Conservation (phyloP, 2,888 invertebrate genomes). For the Drosophila tripunctata region DNA sequence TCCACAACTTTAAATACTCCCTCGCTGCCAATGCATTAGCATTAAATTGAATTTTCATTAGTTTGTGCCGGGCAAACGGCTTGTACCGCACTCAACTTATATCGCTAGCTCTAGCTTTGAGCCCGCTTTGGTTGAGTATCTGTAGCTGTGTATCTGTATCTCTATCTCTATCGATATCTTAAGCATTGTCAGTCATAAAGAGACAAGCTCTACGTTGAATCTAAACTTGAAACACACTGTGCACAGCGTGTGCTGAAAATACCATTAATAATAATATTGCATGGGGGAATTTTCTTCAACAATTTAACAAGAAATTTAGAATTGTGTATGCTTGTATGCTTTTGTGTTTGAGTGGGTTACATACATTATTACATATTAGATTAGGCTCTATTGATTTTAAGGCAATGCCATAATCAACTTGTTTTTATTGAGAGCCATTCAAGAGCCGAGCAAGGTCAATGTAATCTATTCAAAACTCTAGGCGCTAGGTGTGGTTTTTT, state of each 20-base stretch:
- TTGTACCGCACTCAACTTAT: constrained; percentile 40
- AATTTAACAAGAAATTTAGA: constrained; percentile 23
- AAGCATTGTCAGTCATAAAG: constrained; percentile 28
- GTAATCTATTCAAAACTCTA: constrained; percentile 35
- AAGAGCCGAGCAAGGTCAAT: constrained; percentile 46
- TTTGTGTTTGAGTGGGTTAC: constrained; percentile 48
- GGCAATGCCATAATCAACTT: constrained; percentile 52
- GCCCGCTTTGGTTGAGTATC: background rate
- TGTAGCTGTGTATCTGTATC: constrained; percentile 19
- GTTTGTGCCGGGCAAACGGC: constrained; percentile 55
- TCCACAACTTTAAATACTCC: constrained; percentile 3
- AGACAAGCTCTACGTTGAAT: constrained; percentile 32
- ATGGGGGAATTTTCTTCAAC: constrained; percentile 13
- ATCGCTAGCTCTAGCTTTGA: constrained; percentile 15
- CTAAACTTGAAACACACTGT: constrained; percentile 50
- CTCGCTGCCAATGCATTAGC: constrained; percentile 44
- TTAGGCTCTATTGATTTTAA: constrained; percentile 52
- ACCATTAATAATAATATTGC: constrained; percentile 44
- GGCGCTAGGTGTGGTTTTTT: background rate
- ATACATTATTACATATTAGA: constrained; percentile 56
- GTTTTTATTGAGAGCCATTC: constrained; percentile 28
- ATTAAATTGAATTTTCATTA: constrained; percentile 71
- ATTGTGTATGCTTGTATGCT: constrained; percentile 2
- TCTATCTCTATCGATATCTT: constrained; percentile 27
- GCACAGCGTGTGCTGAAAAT: constrained; percentile 56